Evolutionary conservation across 2,797 vertebrate species (phyloP), one percentile per base, ranked within the genome.

Genomic region (Microctenopoma stevenorrisi): DNA sequence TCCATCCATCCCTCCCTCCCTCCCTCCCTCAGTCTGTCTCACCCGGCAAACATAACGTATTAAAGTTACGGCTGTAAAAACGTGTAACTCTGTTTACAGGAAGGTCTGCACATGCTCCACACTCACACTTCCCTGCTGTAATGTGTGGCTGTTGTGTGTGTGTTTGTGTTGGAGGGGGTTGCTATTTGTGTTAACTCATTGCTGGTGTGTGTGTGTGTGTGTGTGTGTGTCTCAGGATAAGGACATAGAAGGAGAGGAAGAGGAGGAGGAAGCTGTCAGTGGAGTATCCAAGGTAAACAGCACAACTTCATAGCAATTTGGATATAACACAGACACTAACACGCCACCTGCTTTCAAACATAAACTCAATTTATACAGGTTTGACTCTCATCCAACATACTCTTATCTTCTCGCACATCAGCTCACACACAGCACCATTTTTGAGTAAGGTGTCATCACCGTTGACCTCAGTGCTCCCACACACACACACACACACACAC

Each of bases 221-320:
- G 37, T 75, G 28, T 80, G 55, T 85, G 57, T 86, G 58, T 88
- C 53, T 87, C 91, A 96, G 95, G 95, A 94, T 91, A 96, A 96
- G 94, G 95, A 95, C 82, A 88, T 92, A 65, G 92, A 94, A 88
- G 94, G 93, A 86, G 91, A 88, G 77, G 89, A 91, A 81, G 89
- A 89, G 74, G 89, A 88, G 67, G 90, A 90, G 88, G 94, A 95
- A 85, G 87, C 91, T 71, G 89, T 88, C 84, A 93, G 93, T 75
- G 90, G 91, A 52, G 89, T 92, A 78, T 93, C 95, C 85, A 97
- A 97, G 95, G 96, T 96, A 96, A 93, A 91, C 83, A 79, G 35
- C 68, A 50, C 57, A 48, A 56, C 73, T 49, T 76, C 40, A 50
- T 74, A 77, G 53, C 40, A 63, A 68, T 72, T 65, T 56, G 30